These are phyloP conservation scores for Baryphthengus martii DNA, from an alignment of 2,113 vertebrate genomes.

Conservation along the genomic window DNA sequence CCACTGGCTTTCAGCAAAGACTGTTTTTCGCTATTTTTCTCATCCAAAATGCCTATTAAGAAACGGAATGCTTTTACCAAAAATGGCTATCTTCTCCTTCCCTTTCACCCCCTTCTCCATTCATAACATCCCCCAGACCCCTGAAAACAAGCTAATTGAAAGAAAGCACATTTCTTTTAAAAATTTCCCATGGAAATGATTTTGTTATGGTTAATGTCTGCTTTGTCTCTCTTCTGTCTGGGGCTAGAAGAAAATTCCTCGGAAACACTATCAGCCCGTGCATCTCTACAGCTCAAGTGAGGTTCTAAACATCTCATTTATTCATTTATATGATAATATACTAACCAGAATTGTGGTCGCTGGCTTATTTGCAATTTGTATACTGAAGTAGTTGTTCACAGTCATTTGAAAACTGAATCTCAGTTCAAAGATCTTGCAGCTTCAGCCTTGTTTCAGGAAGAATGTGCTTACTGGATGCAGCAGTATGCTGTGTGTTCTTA, in stretches of 20 bases:
- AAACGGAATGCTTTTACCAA: conserved; percentile 41
- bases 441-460: background rate
- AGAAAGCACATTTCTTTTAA: background rate
- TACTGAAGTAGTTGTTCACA: background rate
- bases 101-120: background rate
- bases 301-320: conserved; percentile 31
- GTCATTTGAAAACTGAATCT: background rate
- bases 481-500: background rate
- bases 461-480: background rate
- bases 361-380: background rate
- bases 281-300: conserved; percentile 4
- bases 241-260: conserved; percentile 2
- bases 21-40: background rate
- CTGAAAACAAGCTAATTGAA: conserved; percentile 11
- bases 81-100: conserved; percentile 50
- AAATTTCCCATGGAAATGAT: conserved; percentile 33
- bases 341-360: background rate
- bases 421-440: background rate
- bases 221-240: conserved; percentile 12
- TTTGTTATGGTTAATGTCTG: conserved; percentile 36
- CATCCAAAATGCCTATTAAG: conserved; percentile 29
- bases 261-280: background rate
- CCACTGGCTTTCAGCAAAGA: conserved; percentile 14
- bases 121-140: background rate
- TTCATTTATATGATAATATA: background rate